phyloP scores from a whole-genome alignment of 2,888 invertebrate genomes.

The Trichopoda pennipes region DNA sequence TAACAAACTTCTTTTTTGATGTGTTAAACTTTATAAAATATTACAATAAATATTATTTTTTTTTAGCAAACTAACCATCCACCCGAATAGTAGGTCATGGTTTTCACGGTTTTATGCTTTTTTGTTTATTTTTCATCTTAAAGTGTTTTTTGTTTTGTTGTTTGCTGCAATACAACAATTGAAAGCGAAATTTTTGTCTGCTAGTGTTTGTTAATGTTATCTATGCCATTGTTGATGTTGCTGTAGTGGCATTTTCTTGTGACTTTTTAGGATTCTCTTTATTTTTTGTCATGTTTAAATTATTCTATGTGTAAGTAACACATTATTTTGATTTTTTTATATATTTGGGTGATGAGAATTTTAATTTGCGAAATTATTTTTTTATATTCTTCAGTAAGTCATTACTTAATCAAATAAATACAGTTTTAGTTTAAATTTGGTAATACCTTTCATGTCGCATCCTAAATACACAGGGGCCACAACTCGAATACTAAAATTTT shows the following conservation, averaged over 20 bases:
- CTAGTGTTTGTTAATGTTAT: slow-evolving; percentile 56
- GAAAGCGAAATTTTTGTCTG: slow-evolving; percentile 64
- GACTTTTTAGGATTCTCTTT: slow-evolving; percentile 21
- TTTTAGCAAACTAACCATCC: slow-evolving; percentile 55
- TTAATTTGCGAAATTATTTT: slow-evolving; percentile 36
- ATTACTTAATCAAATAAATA: too few species aligned
- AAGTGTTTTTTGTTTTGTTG: slow-evolving; percentile 32
- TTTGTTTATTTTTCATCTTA: slow-evolving; percentile 27
- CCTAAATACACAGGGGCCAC: too few species aligned
- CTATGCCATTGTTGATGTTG: slow-evolving; percentile 23
- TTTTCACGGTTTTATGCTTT: slow-evolving; percentile 66
- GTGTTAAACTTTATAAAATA: slow-evolving; percentile 31
- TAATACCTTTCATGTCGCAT: too few species aligned
- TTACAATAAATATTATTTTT: not conserved
- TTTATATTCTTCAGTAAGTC: slow-evolving; percentile 24
- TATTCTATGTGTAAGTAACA: slow-evolving; percentile 11
- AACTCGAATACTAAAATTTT: too few species aligned
- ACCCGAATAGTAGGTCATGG: slow-evolving; percentile 67
- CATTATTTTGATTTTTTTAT: slow-evolving; percentile 1
- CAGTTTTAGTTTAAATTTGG: too few species aligned
- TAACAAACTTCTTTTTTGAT: slow-evolving; percentile 14
- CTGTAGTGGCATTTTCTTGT: not conserved
- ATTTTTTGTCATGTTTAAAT: slow-evolving; percentile 43
- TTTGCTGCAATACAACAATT: slow-evolving; percentile 50
- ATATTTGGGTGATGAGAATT: too few species aligned